These are phyloP conservation scores for Actinemys pallida DNA, from an alignment of 2,113 vertebrate species.

Conservation along the genomic window DNA sequence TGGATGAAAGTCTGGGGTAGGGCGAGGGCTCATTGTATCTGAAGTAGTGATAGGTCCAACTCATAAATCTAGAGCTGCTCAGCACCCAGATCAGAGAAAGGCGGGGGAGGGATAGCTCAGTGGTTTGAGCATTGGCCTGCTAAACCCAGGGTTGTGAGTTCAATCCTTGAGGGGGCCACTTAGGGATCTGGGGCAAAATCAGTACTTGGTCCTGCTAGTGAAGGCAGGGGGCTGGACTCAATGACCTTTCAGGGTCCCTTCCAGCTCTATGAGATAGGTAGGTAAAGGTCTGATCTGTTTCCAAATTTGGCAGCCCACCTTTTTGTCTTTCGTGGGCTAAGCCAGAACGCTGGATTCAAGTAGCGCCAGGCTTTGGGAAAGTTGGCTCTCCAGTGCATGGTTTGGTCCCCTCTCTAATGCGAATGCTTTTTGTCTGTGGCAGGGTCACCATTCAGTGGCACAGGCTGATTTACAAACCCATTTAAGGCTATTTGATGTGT, in stretches of 20 bases:
- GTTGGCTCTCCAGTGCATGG: not conserved
- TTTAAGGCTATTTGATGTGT: not conserved
- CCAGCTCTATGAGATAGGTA: too few relatives aligned
- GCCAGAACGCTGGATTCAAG: not conserved
- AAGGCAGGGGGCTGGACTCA: too few relatives aligned
- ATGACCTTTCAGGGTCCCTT: too few relatives aligned
- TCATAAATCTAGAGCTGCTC: not conserved
- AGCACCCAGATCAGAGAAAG: not conserved
- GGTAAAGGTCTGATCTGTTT: not conserved
- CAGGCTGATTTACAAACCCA: not conserved
- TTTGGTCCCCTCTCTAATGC: not conserved
- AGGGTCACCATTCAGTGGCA: not conserved
- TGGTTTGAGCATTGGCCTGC: too few relatives aligned
- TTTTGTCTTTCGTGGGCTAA: not conserved
- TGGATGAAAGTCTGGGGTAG: not conserved
- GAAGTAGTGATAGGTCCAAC: not conserved
- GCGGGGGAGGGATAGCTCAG: too few relatives aligned
- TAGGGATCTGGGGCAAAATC: too few relatives aligned
- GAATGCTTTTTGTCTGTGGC: not conserved
- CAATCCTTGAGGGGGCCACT: too few relatives aligned
- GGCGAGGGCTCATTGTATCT: not conserved
- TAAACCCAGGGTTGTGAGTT: too few relatives aligned
- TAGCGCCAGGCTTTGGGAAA: not conserved
- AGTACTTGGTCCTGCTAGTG: too few relatives aligned
- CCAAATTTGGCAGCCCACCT: not conserved